These are phyloP conservation scores for Burhinus bistriatus DNA, from an alignment of 2,113 vertebrate genomes.

Conservation along the genomic window DNA sequence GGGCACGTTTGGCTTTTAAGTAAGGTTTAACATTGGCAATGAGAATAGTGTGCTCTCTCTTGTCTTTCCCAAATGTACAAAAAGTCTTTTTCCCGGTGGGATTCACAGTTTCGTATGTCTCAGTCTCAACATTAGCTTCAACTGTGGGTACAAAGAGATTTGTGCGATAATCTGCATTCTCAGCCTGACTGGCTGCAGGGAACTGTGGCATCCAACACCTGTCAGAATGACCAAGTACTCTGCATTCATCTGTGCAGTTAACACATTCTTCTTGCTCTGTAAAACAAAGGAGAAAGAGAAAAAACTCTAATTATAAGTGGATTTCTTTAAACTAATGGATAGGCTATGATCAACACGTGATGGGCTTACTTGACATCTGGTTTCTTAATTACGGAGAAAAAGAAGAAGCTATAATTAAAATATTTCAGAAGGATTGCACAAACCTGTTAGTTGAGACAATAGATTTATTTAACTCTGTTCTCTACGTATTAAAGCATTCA, in stretches of 20 bases:
- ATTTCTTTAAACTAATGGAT: slow-evolving; percentile 48
- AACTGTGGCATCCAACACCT: slow-evolving; percentile 99
- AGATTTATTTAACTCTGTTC: slow-evolving; percentile 71
- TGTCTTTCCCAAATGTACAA: slow-evolving; percentile 99
- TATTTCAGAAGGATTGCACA: slow-evolving; percentile 71
- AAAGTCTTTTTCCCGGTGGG: slow-evolving; percentile 98
- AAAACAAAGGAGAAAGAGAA: slow-evolving; percentile 71
- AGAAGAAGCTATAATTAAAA: slow-evolving; percentile 74
- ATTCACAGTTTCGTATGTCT: slow-evolving; percentile 94
- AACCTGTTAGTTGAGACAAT: slow-evolving; percentile 69
- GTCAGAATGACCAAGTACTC: slow-evolving; percentile 98
- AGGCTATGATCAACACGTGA: slow-evolving; percentile 30
- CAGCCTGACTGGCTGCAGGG: slow-evolving; percentile 89
- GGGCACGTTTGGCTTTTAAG: slow-evolving; percentile 98
- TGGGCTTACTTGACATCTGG: slow-evolving; percentile 62
- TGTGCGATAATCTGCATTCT: slow-evolving; percentile 98
- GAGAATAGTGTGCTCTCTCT: slow-evolving; percentile 97
- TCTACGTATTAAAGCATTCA: slow-evolving; percentile 62
- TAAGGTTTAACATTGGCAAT: slow-evolving; percentile 99
- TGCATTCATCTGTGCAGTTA: slow-evolving; percentile 98
- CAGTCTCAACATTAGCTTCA: slow-evolving; percentile 92
- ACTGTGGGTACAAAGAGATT: slow-evolving; percentile 98
- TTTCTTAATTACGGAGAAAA: slow-evolving; percentile 73
- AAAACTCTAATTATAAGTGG: slow-evolving; percentile 56
- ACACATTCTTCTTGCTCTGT: slow-evolving; percentile 97